Evolutionary conservation across 2,888 invertebrate species (phyloP).

Genomic region (Heteromurus nitidus): DNA sequence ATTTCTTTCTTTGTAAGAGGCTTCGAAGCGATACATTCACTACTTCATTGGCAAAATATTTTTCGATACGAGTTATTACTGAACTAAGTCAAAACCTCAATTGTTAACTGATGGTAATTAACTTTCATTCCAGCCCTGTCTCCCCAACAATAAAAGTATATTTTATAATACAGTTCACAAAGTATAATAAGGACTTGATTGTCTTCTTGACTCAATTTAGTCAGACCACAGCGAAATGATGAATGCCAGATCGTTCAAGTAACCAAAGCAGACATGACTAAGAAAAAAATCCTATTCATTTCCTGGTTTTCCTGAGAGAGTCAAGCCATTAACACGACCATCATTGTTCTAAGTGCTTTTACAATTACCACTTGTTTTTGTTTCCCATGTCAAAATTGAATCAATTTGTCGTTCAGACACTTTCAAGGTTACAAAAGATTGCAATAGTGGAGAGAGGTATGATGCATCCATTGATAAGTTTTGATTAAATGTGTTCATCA

Average conservation of each 20-base stretch:
- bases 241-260: not conserved
- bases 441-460: no score
- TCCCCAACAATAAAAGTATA: slow-evolving; percentile 17
- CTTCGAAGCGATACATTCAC: no score
- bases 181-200: slow-evolving; percentile 31
- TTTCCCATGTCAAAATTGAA: slow-evolving; percentile 47
- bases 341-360: slow-evolving; percentile 37
- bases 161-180: not conserved
- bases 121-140: slow-evolving; percentile 41
- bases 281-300: slow-evolving; percentile 12
- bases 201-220: slow-evolving; percentile 40
- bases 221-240: not conserved
- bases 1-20: no score
- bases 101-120: slow-evolving; percentile 33
- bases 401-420: slow-evolving; percentile 50
- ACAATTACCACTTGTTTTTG: slow-evolving; percentile 33
- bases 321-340: slow-evolving; percentile 38
- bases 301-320: slow-evolving; percentile 42
- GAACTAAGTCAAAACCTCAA: not conserved
- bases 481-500: slow-evolving; percentile 21
- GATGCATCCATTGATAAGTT: slow-evolving; percentile 48
- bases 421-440: slow-evolving; percentile 54
- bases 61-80: no score
- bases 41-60: no score
- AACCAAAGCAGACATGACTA: not conserved